Base-by-base conservation (phyloP, 2,797 vertebrate species). In the Chrosomus eos region DNA sequence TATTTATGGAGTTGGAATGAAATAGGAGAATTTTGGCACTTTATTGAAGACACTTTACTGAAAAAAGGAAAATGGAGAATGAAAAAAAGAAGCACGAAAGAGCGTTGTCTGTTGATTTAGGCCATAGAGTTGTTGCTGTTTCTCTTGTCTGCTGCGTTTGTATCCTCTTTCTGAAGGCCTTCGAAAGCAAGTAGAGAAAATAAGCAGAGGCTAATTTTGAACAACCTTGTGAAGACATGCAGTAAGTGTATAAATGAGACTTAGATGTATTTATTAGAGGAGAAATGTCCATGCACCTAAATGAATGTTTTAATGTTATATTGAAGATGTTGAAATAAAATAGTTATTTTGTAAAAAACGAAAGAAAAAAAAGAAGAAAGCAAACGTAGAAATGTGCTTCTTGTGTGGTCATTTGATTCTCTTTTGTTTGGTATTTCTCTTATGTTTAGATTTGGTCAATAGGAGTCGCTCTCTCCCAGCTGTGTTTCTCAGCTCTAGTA, bases 271-370 rank as follows among this genome's bases (percentile, higher is more conserved):
- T 82, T 89, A 80, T 76, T 88, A 85, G 74, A 64, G 51, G 68
- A 14, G 7, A 40, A 83, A 78, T 87, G 77, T 40, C 80, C 31
- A 51, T 88, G 78, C 55, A 11, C 53, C 7, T 77, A 82, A 84
- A 87, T 87, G 31, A 87, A 87, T 48, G 40, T 89, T 89, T 90
- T 94, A 91, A 93, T 87, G 86, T 33, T 82, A 84, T 87, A 67
- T 86, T 90, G 73, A 90, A 91, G 48, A 90, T 88, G 92, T 93
- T 93, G 86, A 93, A 95, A 94, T 94, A 92, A 94, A 95, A 89
- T 88, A 91, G 90, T 92, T 91, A 73, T 95, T 95, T 95, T 94
- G 89, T 92, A 91, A 93, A 92, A 86, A 77, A 10, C 58, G 28
- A 77, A 36, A 45, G 5, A 66, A 9, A 53, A 23, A 9, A 9